Evolutionary conservation across 2,113 vertebrate species (phyloP).

Genomic region (Nipponia nippon): DNA sequence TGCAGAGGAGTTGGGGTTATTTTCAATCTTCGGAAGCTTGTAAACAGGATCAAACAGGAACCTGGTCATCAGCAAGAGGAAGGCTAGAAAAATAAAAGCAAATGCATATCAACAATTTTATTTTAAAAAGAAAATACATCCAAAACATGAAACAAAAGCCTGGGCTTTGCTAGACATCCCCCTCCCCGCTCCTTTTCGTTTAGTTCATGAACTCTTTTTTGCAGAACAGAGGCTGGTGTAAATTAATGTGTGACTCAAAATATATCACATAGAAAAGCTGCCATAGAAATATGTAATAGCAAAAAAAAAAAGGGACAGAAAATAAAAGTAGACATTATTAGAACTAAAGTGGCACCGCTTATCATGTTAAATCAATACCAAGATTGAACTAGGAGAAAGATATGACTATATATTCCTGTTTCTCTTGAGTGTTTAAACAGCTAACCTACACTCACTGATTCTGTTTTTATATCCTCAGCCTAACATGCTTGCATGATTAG

Average conservation of each 20-base stretch:
- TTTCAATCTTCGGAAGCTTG: slow-evolving; percentile 58
- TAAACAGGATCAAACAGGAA: slow-evolving; percentile 68
- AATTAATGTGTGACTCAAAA: slow-evolving; percentile 61
- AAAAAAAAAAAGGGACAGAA: too few species aligned
- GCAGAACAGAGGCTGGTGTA: slow-evolving; percentile 55
- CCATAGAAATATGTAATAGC: not conserved
- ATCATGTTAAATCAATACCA: not conserved
- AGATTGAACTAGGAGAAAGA: not conserved
- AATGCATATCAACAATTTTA: slow-evolving; percentile 40
- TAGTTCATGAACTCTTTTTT: slow-evolving; percentile 47
- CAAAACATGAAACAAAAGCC: slow-evolving; percentile 60
- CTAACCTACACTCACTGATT: not conserved
- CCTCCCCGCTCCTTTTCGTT: not conserved
- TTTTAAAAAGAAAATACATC: slow-evolving; percentile 40
- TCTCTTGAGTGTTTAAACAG: not conserved
- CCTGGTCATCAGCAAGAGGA: slow-evolving; percentile 57
- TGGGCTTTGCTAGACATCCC: slow-evolving; percentile 31
- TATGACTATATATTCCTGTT: not conserved
- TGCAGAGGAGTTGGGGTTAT: slow-evolving; percentile 32
- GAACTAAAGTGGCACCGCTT: not conserved
- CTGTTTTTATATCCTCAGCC: not conserved
- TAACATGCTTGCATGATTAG: not conserved
- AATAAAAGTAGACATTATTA: not conserved
- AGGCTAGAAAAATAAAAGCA: slow-evolving; percentile 63
- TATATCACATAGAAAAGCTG: slow-evolving; percentile 4